These are phyloP conservation scores for Coracias cyanogaster DNA, from an alignment of 2,797 vertebrate species.

Conservation along the genomic window DNA sequence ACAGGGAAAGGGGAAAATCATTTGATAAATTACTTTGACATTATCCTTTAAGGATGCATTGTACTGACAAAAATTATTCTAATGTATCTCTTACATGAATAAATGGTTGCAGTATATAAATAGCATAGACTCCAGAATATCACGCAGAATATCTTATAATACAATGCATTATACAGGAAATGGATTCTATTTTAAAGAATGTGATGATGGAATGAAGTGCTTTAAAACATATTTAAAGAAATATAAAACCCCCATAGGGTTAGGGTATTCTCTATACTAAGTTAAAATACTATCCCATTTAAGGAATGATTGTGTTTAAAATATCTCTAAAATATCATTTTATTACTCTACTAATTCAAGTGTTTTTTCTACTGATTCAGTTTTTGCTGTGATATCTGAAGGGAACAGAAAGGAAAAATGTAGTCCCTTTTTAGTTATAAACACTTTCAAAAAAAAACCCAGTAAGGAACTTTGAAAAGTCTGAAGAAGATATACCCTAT, in stretches of 20 bases:
- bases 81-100: slow-evolving; percentile 1
- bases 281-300: neutral
- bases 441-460: neutral
- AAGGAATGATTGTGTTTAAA: neutral
- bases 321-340: neutral
- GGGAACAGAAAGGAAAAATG: neutral
- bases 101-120: slow-evolving; percentile 19
- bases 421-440: neutral
- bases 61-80: slow-evolving; percentile 46
- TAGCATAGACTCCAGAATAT: neutral
- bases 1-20: neutral
- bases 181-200: neutral
- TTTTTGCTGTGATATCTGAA: neutral
- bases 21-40: slow-evolving; percentile 58
- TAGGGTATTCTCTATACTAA: neutral
- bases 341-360: neutral
- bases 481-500: neutral
- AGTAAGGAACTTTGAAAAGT: neutral
- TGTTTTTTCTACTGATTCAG: neutral
- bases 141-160: neutral
- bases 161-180: neutral
- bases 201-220: neutral
- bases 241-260: neutral
- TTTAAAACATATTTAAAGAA: slow-evolving; percentile 27
- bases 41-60: slow-evolving; percentile 57